Evolutionary conservation across 2,113 vertebrate genomes (phyloP).

Genomic region (Lota lota): DNA sequence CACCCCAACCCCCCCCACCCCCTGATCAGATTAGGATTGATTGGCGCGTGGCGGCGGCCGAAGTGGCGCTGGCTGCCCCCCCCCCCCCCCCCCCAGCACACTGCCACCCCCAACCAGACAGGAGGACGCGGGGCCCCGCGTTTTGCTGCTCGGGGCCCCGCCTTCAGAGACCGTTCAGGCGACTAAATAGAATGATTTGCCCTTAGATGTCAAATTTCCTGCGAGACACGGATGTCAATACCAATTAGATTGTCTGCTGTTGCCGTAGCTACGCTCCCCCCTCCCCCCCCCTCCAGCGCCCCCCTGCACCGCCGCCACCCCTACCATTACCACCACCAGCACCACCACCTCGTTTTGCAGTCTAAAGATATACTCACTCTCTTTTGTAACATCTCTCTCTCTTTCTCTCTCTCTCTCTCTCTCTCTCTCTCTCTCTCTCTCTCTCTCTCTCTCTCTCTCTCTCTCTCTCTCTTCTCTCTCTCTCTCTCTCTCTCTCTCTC

Average conservation of each 20-base stretch:
- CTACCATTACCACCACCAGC: slow-evolving; percentile 38
- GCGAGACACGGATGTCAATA: slow-evolving; percentile 81
- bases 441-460: no score
- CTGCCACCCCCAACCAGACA: slow-evolving; percentile 48
- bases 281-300: slow-evolving; percentile 22
- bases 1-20: slow-evolving; percentile 56
- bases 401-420: slow-evolving; percentile 39
- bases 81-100: slow-evolving; percentile 10
- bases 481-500: no score
- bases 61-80: slow-evolving; percentile 20
- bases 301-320: slow-evolving; percentile 36
- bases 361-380: slow-evolving; percentile 63
- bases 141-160: slow-evolving; percentile 60
- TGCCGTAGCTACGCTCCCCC: slow-evolving; percentile 67
- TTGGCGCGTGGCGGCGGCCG: slow-evolving; percentile 56
- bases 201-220: slow-evolving; percentile 84
- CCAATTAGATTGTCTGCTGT: slow-evolving; percentile 80
- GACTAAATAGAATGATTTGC: slow-evolving; percentile 83
- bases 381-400: slow-evolving; percentile 66
- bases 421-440: background rate
- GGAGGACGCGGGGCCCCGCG: slow-evolving; percentile 56
- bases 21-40: slow-evolving; percentile 79
- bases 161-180: slow-evolving; percentile 77
- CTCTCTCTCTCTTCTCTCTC: no score
- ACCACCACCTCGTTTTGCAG: slow-evolving; percentile 45